A percentile compares a stretch with the other conserved stretches of the same genome.
Evolutionary conservation across 2,888 invertebrate genomes (phyloP).

Genomic region (Eupeodes latifasciatus): DNA sequence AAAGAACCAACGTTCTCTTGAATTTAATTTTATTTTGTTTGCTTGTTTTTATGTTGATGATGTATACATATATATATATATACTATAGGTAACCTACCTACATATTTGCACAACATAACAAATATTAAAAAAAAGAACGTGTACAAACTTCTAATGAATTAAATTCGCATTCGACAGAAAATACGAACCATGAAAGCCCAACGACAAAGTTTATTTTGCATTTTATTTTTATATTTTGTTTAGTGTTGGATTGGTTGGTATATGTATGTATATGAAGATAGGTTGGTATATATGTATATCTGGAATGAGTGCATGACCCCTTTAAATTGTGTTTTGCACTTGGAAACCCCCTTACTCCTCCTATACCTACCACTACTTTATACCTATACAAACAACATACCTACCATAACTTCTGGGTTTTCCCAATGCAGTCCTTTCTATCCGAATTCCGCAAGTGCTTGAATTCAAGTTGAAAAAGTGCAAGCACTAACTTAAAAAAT

Average conservation of each 20-base stretch:
- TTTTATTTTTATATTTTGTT: slow-evolving; percentile 10
- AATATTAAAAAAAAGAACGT: not conserved
- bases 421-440: slow-evolving; percentile 26
- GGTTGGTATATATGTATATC: too few species aligned
- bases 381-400: not conserved
- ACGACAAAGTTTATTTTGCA: slow-evolving; percentile 66
- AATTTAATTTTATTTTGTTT: not conserved
- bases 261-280: too few species aligned
- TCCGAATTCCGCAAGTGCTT: slow-evolving; percentile 40
- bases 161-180: slow-evolving; percentile 52
- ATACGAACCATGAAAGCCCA: slow-evolving; percentile 49
- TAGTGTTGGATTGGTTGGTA: not conserved
- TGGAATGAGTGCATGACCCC: slow-evolving; percentile 71
- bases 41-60: not conserved
- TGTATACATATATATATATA: not conserved
- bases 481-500: slow-evolving; percentile 33
- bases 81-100: not conserved
- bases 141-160: slow-evolving; percentile 48
- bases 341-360: slow-evolving; percentile 3
- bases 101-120: not conserved
- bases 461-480: slow-evolving; percentile 48
- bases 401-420: slow-evolving; percentile 10
- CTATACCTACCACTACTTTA: not conserved
- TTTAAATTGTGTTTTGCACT: slow-evolving; percentile 57
- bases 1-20: not conserved